A percentile compares a stretch with the other conserved stretches of the same genome.
phyloP scores from a whole-genome alignment of 2,113 vertebrate species.

The Acrocephalus kingi region DNA sequence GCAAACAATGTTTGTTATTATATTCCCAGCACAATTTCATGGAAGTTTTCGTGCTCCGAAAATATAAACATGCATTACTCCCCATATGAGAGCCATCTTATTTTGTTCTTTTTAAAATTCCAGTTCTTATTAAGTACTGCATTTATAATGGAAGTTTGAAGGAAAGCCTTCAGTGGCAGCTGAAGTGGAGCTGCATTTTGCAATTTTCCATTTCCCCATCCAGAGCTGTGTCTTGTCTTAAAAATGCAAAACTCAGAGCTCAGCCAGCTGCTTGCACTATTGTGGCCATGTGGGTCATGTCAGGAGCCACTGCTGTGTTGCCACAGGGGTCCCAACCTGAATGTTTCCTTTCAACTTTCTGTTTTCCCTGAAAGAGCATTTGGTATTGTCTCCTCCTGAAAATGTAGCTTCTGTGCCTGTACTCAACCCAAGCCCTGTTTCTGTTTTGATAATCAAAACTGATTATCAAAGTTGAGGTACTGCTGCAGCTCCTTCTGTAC shows the following conservation, averaged over 20 bases:
- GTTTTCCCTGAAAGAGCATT: not conserved
- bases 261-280: not conserved
- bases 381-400: not conserved
- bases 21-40: not conserved
- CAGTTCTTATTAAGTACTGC: not conserved
- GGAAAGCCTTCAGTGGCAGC: not conserved
- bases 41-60: not conserved
- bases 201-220: not conserved
- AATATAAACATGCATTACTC: not conserved
- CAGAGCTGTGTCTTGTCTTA: not conserved
- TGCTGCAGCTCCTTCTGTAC: not conserved
- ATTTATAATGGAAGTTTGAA: not conserved
- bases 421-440: not conserved
- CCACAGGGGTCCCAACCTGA: not conserved
- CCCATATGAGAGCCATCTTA: not conserved
- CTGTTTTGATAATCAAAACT: not conserved
- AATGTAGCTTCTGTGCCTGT: not conserved
- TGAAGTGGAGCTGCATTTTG: not conserved
- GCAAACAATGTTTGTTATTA: not conserved
- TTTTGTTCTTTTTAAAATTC: not conserved
- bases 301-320: not conserved
- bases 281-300: not conserved
- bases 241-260: not conserved
- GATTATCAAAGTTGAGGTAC: not conserved
- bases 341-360: not conserved